These are phyloP conservation scores for Neopelma chrysocephalum DNA, from an alignment of 2,797 vertebrate species.

Conservation along the genomic window DNA sequence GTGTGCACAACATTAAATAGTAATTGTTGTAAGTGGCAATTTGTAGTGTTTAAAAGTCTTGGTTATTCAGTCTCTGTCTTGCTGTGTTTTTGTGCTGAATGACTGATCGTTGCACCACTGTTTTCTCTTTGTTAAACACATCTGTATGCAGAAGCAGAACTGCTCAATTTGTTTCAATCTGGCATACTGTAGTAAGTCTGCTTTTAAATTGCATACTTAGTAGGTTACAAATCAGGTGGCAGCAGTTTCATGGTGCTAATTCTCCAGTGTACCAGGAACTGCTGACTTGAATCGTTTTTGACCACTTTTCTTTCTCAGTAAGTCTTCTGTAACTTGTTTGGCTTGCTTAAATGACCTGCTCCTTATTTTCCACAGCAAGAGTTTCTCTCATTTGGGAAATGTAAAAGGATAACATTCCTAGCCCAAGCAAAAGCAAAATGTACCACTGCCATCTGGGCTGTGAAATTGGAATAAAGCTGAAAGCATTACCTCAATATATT, in stretches of 20 bases:
- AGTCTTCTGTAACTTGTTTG: background rate
- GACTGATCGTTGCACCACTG: background rate
- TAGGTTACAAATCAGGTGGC: constrained; percentile 30
- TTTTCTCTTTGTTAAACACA: background rate
- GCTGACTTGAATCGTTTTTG: constrained; percentile 6
- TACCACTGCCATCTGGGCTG: constrained; percentile 41
- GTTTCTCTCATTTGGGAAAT: constrained; percentile 27
- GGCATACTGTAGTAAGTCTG: background rate
- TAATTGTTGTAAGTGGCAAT: background rate
- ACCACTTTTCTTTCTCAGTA: background rate
- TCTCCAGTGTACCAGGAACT: background rate
- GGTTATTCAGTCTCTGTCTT: background rate
- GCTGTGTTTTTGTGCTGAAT: background rate
- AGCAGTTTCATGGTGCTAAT: background rate
- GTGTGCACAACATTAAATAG: background rate
- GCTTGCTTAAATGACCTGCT: constrained; percentile 15
- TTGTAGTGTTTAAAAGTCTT: constrained; percentile 1
- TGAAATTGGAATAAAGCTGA: constrained; percentile 44
- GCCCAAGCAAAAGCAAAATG: constrained; percentile 22
- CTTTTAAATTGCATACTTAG: constrained; percentile 8
- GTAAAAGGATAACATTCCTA: constrained; percentile 31
- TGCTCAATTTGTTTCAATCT: constrained; percentile 29
- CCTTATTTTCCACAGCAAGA: constrained; percentile 28
- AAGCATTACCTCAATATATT: background rate
- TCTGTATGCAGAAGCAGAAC: constrained; percentile 14